A percentile compares a stretch with the other conserved stretches of the same genome.
Evolutionary conservation across 1,140 invertebrate genomes (phyloP).

Genomic region (Drosophila yakuba): DNA sequence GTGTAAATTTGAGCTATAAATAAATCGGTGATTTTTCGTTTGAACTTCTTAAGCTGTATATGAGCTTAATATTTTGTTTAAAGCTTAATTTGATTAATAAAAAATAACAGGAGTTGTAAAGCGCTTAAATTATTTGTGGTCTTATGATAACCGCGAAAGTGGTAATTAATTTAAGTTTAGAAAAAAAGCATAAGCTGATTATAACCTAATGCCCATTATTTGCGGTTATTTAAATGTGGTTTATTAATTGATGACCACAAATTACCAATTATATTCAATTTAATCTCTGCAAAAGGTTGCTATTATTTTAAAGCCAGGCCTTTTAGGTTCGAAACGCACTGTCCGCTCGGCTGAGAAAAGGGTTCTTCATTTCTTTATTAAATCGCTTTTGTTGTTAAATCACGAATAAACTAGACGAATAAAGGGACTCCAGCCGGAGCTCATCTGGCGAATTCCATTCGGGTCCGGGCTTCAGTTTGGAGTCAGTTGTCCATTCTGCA

Average conservation of each 20-base stretch:
- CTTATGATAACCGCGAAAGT: neutral
- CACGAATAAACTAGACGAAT: conserved; percentile 47
- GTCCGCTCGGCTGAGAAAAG: conserved; percentile 31
- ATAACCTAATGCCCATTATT: neutral
- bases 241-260: neutral
- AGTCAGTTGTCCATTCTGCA: conserved; percentile 20
- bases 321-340: conserved; percentile 3
- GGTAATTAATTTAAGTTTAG: neutral
- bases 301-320: no score
- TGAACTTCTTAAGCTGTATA: neutral
- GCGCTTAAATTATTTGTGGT: neutral
- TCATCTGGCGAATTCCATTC: conserved; percentile 26
- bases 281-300: neutral
- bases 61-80: neutral
- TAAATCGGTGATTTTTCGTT: neutral
- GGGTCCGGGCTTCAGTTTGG: neutral
- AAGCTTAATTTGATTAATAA: neutral
- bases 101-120: neutral
- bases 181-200: neutral
- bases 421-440: conserved; percentile 22
- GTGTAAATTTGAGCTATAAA: neutral
- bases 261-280: neutral
- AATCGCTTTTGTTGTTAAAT: conserved; percentile 77
- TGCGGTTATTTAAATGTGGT: neutral
- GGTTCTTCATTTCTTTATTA: conserved; percentile 74